These are phyloP conservation scores for Phainopepla nitens DNA, from an alignment of 2,113 vertebrate genomes.

Conservation along the genomic window DNA sequence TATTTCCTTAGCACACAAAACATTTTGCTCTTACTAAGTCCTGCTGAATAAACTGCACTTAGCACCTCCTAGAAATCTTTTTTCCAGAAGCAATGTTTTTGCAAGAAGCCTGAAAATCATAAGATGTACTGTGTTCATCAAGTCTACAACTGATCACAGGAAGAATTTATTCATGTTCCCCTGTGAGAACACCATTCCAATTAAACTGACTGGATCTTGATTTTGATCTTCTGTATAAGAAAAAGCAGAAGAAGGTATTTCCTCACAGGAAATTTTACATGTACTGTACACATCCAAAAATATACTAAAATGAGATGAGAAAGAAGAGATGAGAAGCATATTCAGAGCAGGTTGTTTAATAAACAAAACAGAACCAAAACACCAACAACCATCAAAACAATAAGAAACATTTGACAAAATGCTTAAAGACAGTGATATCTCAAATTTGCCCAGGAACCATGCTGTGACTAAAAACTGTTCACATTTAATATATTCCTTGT, in stretches of 20 bases:
- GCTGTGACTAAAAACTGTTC: background rate
- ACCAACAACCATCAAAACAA: background rate
- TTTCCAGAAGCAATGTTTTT: background rate
- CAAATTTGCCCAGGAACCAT: background rate
- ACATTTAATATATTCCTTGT: background rate
- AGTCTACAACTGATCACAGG: background rate
- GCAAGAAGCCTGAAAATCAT: background rate
- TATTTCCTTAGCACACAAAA: background rate
- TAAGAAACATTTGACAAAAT: background rate
- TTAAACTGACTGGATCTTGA: background rate
- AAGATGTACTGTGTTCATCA: background rate
- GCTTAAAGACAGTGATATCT: background rate
- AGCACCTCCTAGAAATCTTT: background rate
- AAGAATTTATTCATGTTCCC: background rate
- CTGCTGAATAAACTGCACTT: background rate
- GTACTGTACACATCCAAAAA: background rate
- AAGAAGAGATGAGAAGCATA: background rate
- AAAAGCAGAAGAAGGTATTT: background rate
- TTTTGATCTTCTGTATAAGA: background rate
- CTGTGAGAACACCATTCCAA: background rate
- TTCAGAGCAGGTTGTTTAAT: background rate
- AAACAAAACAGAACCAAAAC: background rate
- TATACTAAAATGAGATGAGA: background rate
- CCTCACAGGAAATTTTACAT: background rate
- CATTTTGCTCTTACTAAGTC: background rate